These are phyloP conservation scores for Pachyramphus minor DNA, from an alignment of 2,113 vertebrate species.

Conservation along the genomic window DNA sequence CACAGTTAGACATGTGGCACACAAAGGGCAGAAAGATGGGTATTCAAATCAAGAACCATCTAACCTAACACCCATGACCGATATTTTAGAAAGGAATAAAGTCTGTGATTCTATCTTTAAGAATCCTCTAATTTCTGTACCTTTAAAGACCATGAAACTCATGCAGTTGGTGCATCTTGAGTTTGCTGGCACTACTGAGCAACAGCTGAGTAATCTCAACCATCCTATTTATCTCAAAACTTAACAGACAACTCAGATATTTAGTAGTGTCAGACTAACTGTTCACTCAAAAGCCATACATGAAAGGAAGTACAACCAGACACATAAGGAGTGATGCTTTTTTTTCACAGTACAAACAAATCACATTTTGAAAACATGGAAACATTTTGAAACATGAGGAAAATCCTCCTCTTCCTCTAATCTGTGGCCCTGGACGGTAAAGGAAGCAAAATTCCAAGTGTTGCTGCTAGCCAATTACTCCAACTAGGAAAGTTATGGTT, in stretches of 20 bases:
- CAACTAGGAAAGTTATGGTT: neutral
- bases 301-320: neutral
- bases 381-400: too few relatives aligned
- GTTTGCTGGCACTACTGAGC: neutral
- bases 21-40: rapidly evolving
- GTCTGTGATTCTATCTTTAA: neutral
- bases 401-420: neutral
- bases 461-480: neutral
- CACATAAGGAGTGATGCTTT: neutral
- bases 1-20: neutral
- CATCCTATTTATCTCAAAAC: neutral
- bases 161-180: neutral
- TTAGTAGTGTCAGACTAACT: rapidly evolving
- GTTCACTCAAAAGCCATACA: neutral
- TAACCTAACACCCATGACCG: neutral
- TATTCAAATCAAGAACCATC: neutral
- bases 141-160: neutral
- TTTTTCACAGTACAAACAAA: neutral
- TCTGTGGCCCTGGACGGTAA: neutral
- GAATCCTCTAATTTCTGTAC: neutral
- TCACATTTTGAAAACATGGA: neutral
- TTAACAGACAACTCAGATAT: neutral
- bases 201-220: neutral
- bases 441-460: neutral
- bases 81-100: neutral